Evolutionary conservation across 2,888 invertebrate species (phyloP), one percentile per base, ranked within the genome.

Genomic region (Barypeithes pellucidus): DNA sequence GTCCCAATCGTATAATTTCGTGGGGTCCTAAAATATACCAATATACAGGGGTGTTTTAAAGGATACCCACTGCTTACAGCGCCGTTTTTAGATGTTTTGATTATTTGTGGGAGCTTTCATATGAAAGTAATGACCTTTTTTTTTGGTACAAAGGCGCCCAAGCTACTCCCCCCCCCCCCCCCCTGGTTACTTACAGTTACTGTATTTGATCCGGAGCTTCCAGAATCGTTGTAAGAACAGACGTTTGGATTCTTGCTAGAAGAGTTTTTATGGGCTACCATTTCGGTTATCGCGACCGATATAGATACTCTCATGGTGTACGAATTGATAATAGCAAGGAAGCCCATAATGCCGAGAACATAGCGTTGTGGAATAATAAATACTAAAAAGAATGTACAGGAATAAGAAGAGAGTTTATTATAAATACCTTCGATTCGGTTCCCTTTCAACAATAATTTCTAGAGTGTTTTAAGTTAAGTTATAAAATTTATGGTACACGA

Each of bases 281-380:
- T 88, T 77, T 86, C 86, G 8, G 87, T 87, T 47, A 88, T 87
- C 36, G 88, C 87, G 4, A 88, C 83, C 18, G 85, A 87, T 33
- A 88, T 80, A 8, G 84, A 83, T 14, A 86, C 85, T 36, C 87
- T 78, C 86, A 87, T 87, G 2, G 86, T 84, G 77, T 87, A 87
- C 11, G 87, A 86, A 78, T 87, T 87, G 20, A 86, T 85, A 7
- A 87, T 82, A 0, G 86, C 87, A 36, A 88, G 77, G 76, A 87
- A 87, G 7, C 87, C 87, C 87, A 88, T 87, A 14, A 85, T 79
- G 61, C 92, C 89, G 82, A 93, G 84, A 68, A 93, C 89, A 84
- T 92, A 92, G 72, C 93, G 88, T 80, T 93, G 93, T 1, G 92
- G 91, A 82, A 92, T 89, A 78, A 90, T 29, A 29, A 72, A 76